These are phyloP conservation scores for Stenolophus ochropezus DNA, from an alignment of 2,888 invertebrate species.

Conservation along the genomic window DNA sequence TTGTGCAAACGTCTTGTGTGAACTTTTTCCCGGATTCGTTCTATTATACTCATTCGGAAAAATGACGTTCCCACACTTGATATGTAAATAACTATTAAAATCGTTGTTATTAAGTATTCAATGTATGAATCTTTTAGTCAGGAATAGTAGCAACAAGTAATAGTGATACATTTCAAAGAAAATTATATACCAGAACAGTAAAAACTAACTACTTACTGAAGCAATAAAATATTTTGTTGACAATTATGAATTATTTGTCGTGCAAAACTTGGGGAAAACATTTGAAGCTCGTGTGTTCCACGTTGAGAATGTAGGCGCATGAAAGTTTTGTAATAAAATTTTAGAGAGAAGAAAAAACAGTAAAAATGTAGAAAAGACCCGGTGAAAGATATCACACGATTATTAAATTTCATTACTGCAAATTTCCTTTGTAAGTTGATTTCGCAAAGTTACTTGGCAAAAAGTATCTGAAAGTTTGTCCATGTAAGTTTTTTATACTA, in stretches of 20 bases:
- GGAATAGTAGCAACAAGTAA: no score
- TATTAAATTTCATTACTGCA: conserved; percentile 57
- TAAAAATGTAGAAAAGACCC: conserved; percentile 28
- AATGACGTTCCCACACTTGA: no score
- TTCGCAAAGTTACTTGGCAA: conserved; percentile 53
- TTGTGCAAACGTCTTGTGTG: no score
- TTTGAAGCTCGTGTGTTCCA: not conserved
- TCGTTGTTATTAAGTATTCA: no score
- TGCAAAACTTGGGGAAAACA: not conserved
- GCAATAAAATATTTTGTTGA: not conserved
- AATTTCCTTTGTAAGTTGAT: conserved; percentile 57
- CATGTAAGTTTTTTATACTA: conserved; percentile 50
- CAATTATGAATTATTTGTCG: not conserved
- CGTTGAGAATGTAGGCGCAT: not conserved
- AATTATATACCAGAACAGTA: no score
- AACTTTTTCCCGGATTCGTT: no score
- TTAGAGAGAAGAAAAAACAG: conserved; percentile 26
- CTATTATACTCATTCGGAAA: no score
- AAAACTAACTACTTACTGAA: no score
- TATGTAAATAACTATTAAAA: no score
- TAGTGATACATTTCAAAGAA: no score
- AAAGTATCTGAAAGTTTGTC: conserved; percentile 51
- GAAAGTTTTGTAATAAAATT: conserved; percentile 33
- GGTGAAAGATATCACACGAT: conserved; percentile 54
- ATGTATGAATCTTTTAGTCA: no score